Percentiles rank a stretch among this genome's conserved stretches.
These are phyloP conservation scores for Plestiodon gilberti DNA, from an alignment of 2,113 vertebrate species.

Conservation along the genomic window DNA sequence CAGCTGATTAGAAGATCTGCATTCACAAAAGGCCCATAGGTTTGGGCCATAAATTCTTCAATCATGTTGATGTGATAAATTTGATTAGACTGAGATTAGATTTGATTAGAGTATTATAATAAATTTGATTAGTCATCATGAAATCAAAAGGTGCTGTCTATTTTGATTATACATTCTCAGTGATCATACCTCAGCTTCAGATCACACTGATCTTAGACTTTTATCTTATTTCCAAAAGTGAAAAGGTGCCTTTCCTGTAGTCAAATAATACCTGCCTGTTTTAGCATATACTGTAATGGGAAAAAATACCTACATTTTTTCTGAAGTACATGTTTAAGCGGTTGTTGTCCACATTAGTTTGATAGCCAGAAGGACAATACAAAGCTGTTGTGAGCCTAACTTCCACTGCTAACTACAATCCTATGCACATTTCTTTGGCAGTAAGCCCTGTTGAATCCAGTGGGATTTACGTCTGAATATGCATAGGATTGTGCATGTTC, in stretches of 20 bases:
- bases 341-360: not conserved
- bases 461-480: no score
- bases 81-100: no score
- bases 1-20: no score
- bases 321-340: not conserved
- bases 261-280: fast-evolving
- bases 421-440: no score
- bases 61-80: no score
- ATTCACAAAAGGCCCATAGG: no score
- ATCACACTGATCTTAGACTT: not conserved
- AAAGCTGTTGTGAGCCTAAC: not conserved
- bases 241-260: not conserved
- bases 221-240: not conserved
- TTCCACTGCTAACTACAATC: not conserved
- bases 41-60: no score
- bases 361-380: not conserved
- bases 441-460: not conserved
- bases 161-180: not conserved
- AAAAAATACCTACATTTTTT: not conserved
- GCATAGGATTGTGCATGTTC: not conserved
- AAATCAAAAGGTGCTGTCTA: not conserved
- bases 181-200: not conserved
- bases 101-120: not conserved
- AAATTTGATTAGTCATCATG: not conserved
- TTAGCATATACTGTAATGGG: no score